Percentiles rank a stretch among this genome's conserved stretches.
Conservation (phyloP, 2,113 vertebrate species). For the Ptyas mucosa region DNA sequence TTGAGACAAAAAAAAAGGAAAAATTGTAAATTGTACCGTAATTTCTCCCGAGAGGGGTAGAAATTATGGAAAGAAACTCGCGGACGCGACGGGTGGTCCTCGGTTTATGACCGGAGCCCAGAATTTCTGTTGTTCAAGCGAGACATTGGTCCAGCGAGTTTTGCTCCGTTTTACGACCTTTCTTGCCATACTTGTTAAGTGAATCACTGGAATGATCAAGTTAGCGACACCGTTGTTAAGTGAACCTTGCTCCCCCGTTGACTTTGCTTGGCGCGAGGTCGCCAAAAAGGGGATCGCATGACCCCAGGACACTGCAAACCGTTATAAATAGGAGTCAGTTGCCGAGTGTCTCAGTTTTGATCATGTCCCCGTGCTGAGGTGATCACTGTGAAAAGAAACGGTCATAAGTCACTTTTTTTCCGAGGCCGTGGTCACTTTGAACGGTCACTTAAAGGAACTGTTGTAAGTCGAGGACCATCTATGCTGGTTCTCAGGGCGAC, state of each 20-base stretch:
- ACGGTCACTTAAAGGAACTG: neutral
- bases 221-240: neutral
- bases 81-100: neutral
- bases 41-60: too few relatives aligned
- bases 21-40: neutral
- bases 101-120: rapidly evolving
- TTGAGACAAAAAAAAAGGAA: neutral
- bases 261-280: too few relatives aligned
- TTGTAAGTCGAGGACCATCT: neutral
- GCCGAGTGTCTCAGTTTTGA: neutral
- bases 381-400: neutral
- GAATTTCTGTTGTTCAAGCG: neutral
- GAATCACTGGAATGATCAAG: neutral
- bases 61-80: neutral
- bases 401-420: neutral
- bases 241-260: neutral
- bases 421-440: rapidly evolving
- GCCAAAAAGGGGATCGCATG: too few relatives aligned
- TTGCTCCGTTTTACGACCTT: too few relatives aligned
- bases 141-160: neutral
- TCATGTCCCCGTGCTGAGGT: neutral
- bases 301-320: neutral
- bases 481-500: neutral
- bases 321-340: neutral
- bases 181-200: neutral